These are phyloP conservation scores for Illadopsis cleaveri DNA, from an alignment of 2,113 vertebrate species.

Conservation along the genomic window DNA sequence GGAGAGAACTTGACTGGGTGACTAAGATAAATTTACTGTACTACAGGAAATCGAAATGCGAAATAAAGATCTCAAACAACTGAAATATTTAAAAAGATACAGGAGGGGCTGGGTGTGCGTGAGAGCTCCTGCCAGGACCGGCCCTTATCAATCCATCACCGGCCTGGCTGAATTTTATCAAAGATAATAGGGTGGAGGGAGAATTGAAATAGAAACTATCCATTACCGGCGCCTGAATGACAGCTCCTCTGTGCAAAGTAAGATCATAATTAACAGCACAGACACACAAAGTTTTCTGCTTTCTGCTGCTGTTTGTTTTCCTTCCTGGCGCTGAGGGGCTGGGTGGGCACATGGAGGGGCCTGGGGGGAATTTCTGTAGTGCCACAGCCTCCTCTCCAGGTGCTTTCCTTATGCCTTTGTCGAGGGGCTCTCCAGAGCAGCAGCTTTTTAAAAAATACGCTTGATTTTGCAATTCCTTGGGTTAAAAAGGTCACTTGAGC, in stretches of 20 bases:
- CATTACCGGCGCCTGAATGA: conserved; percentile 63
- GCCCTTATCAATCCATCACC: conserved; percentile 65
- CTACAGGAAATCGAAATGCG: conserved; percentile 79
- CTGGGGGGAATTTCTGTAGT: background rate
- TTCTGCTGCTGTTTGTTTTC: background rate
- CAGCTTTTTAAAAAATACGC: fast-evolving
- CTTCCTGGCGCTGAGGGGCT: background rate
- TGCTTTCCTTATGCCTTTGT: fast-evolving
- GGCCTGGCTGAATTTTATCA: conserved; percentile 61
- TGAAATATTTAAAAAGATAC: conserved; percentile 79
- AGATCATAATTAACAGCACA: conserved; percentile 65
- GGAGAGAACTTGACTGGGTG: conserved; percentile 66
- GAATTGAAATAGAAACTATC: conserved; percentile 73
- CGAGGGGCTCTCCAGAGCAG: background rate
- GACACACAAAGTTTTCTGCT: background rate
- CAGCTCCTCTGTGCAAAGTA: conserved; percentile 45
- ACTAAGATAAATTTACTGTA: conserved; percentile 77
- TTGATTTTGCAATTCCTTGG: background rate
- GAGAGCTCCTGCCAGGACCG: background rate
- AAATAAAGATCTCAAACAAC: conserved; percentile 72
- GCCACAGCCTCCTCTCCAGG: background rate
- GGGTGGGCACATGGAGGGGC: fast-evolving
- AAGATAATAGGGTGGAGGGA: conserved; percentile 68
- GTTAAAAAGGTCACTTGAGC: background rate
- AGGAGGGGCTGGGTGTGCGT: background rate